Base-by-base conservation (phyloP, 2,888 invertebrate species). In the Drosophila aldrichi region DNA sequence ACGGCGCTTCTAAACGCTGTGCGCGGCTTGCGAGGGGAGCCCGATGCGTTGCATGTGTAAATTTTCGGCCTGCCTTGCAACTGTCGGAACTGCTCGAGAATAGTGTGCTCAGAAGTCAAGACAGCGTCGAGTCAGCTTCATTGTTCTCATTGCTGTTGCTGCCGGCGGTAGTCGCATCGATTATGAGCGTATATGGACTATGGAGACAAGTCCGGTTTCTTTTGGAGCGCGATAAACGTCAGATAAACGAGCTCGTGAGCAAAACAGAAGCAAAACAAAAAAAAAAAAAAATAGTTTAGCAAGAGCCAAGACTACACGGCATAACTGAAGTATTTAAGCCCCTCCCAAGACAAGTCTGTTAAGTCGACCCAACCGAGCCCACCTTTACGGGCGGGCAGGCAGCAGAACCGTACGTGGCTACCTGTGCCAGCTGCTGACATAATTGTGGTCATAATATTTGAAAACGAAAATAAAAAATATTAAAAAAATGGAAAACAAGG, bases 211-310 rank as follows among this genome's bases (percentile, higher is more conserved):
- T 84, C 84, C 88, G 88, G 84, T 88, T 77, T 86, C 72, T 80
- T 88, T 77, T 82, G 70, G 79, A 77, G 76, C 80, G 86, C 65
- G 83, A 88, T 88, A 85, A 88, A 85, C 87, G 84, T 74, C 70
- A 82, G 81, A 74, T 83, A 88, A 88, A 80, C 74, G 86, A 80
- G 83, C 72, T 56, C 78, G 62, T 69, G 69, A 71, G 74, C 82
- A 66, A 75, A 82, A 84, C 88, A 88, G 83, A 80, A 88, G 86
- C 83, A 68, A 63, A 32, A 32, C 20, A 55, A 44, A 56, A 29
- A 63, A 9, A 32, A 29, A 55, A 44, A 56, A 22, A 56, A 46
- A 46, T 46, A 20, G 16, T n/a, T 44, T 25, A 65, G 22, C n/a
- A 67, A 64, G 63, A 67, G 57, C 43, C 52, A 40, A 52, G 34